Base-by-base conservation (phyloP, 2,113 vertebrate species). In the Crotophaga sulcirostris region DNA sequence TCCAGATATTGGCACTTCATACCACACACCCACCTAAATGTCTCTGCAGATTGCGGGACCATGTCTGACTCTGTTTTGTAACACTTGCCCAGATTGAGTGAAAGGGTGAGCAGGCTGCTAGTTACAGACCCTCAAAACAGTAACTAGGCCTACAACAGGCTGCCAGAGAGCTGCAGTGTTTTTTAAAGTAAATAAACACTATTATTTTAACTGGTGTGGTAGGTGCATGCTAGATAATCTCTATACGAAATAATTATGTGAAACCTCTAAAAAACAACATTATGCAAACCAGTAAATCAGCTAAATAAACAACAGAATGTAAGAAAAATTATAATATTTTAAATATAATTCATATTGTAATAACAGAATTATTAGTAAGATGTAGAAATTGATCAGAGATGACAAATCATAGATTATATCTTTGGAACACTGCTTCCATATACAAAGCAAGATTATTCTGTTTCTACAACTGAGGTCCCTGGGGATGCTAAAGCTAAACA, bases 1-100 rank as follows among this genome's bases (percentile, higher is more conserved):
- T 10, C 19, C 1, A 1, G 6, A 38, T 16, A 8, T 16, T 8
- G 11, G 9, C 19, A 47, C 38, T 59, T 67, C 29, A 40, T 1
- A 7, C 15, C 25, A 20, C 0, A 0, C 9, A 38, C 3, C 5
- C 55, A 66, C 42, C 24, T 33, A n/a, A 62, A 34, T 7, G 15
- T 18, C 14, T n/a, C 25, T 56, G 54, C 16, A 40, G 28, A 55
- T 20, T 24, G 19, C 1, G 2, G 51, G 26, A 34, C 14, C 2
- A 8, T 9, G 6, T 47, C 38, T 1, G 3, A 31, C 34, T 18
- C 7, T 55, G 11, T 51, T 67, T 47, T 10, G 1, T 14, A 60
- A 25, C 40, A 59, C 5, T 16, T 54, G 51, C 40, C 28, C 38
- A n/a, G 40, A 15, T 2, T 34, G 38, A 74, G 25, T 33, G 72